phyloP scores from a whole-genome alignment of 2,888 invertebrate genomes.

The Dysmachus trigonus region DNA sequence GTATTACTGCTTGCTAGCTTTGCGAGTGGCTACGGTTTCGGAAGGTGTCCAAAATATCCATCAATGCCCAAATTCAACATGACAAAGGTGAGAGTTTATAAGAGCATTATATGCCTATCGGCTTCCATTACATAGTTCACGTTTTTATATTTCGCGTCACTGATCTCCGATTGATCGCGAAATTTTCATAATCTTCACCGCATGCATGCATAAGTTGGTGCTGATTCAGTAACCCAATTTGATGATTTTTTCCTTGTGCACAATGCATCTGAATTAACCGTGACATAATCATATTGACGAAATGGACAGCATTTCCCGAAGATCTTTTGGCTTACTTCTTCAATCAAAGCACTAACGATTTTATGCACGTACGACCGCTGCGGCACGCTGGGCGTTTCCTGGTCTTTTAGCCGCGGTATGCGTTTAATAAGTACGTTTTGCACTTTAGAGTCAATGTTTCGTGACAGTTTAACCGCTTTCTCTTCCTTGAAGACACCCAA shows the following conservation, averaged over 20 bases:
- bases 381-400: not conserved
- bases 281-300: not conserved
- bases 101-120: not conserved
- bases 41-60: constrained; percentile 74
- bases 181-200: not conserved
- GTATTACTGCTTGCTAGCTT: not conserved
- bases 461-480: not conserved
- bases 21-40: constrained; percentile 66
- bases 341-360: not conserved
- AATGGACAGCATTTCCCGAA: not conserved
- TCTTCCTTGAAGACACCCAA: not conserved
- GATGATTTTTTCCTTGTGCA: not conserved
- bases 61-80: constrained; percentile 74
- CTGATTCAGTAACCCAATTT: not conserved
- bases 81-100: constrained; percentile 67
- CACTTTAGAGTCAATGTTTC: not conserved
- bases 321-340: not conserved
- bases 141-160: not conserved
- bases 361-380: not conserved
- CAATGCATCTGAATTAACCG: not conserved
- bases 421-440: not conserved
- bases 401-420: not conserved
- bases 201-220: not conserved
- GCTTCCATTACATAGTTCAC: not conserved
- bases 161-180: not conserved